phyloP scores from a whole-genome alignment of 2,888 invertebrate species.

The Lasioglossum vierecki region DNA sequence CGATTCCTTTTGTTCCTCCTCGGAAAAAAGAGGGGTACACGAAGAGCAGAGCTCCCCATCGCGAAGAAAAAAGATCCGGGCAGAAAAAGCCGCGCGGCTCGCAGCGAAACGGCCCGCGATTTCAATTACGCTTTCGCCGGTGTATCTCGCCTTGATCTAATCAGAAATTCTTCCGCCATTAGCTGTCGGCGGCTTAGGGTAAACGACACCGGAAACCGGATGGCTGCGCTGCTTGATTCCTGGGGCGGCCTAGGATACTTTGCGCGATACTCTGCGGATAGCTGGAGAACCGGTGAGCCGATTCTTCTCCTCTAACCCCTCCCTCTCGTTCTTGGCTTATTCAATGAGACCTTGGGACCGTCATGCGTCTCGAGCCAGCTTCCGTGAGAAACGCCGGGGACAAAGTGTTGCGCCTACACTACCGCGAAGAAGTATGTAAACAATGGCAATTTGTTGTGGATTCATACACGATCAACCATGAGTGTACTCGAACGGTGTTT shows the following conservation, averaged over 20 bases:
- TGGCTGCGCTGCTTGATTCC: slow-evolving; percentile 59
- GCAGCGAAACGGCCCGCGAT: slow-evolving; percentile 36
- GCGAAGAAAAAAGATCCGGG: neutral
- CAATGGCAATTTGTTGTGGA: neutral
- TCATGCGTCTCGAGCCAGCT: slow-evolving; percentile 74
- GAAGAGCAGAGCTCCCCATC: neutral
- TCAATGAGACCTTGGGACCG: slow-evolving; percentile 77
- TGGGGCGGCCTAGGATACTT: slow-evolving; percentile 42
- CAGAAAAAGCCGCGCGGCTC: neutral
- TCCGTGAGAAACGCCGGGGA: slow-evolving; percentile 81
- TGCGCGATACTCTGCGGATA: slow-evolving; percentile 34
- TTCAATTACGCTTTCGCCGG: slow-evolving; percentile 51
- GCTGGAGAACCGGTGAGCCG: slow-evolving; percentile 41
- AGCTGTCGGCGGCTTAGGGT: slow-evolving; percentile 52
- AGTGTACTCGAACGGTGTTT: neutral
- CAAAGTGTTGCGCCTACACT: slow-evolving; percentile 63
- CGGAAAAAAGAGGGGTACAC: neutral
- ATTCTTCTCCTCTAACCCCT: slow-evolving; percentile 19
- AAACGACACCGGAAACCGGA: slow-evolving; percentile 73
- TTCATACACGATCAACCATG: neutral
- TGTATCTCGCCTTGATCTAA: slow-evolving; percentile 48
- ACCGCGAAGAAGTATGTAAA: neutral
- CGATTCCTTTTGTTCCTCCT: neutral
- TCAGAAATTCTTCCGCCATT: slow-evolving; percentile 59
- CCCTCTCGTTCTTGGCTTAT: slow-evolving; percentile 45